Conservation (phyloP, 2,113 vertebrate genomes). For the Lepidothrix coronata region DNA sequence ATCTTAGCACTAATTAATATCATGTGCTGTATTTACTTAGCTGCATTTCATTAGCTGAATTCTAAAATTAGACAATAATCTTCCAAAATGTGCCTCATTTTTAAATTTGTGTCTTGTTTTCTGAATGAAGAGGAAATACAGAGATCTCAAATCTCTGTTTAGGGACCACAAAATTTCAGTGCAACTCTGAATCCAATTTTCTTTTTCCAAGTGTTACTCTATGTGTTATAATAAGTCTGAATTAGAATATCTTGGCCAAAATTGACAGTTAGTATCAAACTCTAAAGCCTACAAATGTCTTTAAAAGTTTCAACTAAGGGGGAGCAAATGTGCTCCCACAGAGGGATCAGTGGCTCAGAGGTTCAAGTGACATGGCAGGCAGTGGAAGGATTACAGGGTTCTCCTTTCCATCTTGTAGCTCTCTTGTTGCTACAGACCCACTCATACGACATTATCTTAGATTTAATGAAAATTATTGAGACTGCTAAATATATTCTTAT, state of each 20-base stretch:
- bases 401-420: not conserved
- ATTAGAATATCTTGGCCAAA: not conserved
- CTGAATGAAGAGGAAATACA: not conserved
- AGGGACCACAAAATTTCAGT: not conserved
- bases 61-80: not conserved
- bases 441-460: not conserved
- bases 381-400: not conserved
- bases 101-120: not conserved
- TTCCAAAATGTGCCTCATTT: not conserved
- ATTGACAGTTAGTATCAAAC: not conserved
- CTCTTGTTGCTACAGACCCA: not conserved
- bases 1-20: conserved; percentile 19
- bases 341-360: not conserved
- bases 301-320: not conserved
- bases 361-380: not conserved
- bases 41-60: conserved; percentile 12
- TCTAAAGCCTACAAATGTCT: not conserved
- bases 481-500: not conserved
- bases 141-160: not conserved
- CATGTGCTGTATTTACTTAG: not conserved
- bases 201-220: not conserved
- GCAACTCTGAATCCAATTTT: not conserved
- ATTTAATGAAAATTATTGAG: not conserved
- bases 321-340: not conserved
- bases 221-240: not conserved